Base-by-base conservation (phyloP, 2,888 invertebrate species). In the Dusona sp. region DNA sequence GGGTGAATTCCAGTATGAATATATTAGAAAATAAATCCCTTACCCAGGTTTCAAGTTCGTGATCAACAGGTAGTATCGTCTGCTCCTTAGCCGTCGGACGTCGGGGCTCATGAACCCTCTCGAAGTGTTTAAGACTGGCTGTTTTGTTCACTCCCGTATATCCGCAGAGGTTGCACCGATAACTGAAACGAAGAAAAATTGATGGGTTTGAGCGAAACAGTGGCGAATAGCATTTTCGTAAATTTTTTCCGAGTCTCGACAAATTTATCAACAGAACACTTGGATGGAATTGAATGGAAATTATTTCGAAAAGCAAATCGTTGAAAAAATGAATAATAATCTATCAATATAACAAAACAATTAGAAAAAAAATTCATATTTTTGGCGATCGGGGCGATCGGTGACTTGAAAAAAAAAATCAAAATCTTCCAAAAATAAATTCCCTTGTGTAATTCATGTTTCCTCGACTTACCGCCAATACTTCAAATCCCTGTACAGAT, bases 401-500 rank as follows among this genome's bases (percentile, higher is more conserved):
- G 29, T 29, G 29, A 29, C 7, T 19, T 3, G 54, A 54, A 19
- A 54, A 73, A 16, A 42, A 22, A 48, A 8, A 33, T 29, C 16
- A 29, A 38, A 64, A 64, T 61, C n/a, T 36, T 3, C 48, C 6
- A 0, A 11, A 36, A 65, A 8, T 19, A 36, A n/a, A 73, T 16
- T 16, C 7, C 16, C 25, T 61, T 67, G 33, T 3, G 42, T 73
- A 16, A 16, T 29, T 61, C 16, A 8, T n/a, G 13, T 16, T 16
- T 11, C 16, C 13, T 67, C 8, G 48, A 68, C 95, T 95, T 90
- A 97, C 97, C 96, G 96, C 89, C 96, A 95, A 90, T 96, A 96
- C 73, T 96, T 95, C 38, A 97, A 94, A 90, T 97, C 97, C 90
- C 96, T 95, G 89, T 95, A 97, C 77, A 97, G 93, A 94, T 97